These are phyloP conservation scores for Sphaerodactylus townsendi DNA, from an alignment of 2,113 vertebrate genomes.

Conservation along the genomic window DNA sequence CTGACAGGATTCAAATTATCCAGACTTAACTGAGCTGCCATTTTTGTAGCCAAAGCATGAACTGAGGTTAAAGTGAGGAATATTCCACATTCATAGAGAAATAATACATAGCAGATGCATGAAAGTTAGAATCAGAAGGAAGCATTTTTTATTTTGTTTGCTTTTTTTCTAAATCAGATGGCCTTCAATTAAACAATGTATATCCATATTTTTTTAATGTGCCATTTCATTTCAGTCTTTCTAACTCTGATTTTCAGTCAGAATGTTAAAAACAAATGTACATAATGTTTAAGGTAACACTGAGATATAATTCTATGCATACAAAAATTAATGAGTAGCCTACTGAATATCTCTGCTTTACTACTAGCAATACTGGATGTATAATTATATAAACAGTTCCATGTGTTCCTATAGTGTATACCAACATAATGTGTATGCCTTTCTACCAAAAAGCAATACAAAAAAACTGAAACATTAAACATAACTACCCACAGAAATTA, in stretches of 20 bases:
- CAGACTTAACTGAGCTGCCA: background rate
- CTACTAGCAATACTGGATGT: background rate
- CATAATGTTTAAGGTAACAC: background rate
- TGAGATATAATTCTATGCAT: background rate
- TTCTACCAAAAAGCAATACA: background rate
- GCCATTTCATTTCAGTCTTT: too few species aligned
- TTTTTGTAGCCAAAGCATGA: background rate
- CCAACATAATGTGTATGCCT: conserved; percentile 4
- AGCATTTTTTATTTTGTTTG: background rate
- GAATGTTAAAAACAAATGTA: too few species aligned
- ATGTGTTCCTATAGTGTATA: conserved; percentile 5
- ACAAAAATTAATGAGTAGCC: background rate
- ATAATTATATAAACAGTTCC: conserved; percentile 21
- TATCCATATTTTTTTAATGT: background rate
- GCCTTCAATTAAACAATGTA: background rate
- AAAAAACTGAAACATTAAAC: conserved; percentile 20
- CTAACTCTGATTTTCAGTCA: background rate
- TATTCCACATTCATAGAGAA: background rate
- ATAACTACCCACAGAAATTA: background rate
- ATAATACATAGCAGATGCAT: background rate
- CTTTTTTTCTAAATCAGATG: background rate
- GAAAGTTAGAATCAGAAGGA: background rate
- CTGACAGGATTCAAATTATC: background rate
- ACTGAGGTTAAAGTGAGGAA: background rate
- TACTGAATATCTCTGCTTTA: background rate